phyloP scores from a whole-genome alignment of 2,797 vertebrate genomes.

The Anisognathus igniventris region DNA sequence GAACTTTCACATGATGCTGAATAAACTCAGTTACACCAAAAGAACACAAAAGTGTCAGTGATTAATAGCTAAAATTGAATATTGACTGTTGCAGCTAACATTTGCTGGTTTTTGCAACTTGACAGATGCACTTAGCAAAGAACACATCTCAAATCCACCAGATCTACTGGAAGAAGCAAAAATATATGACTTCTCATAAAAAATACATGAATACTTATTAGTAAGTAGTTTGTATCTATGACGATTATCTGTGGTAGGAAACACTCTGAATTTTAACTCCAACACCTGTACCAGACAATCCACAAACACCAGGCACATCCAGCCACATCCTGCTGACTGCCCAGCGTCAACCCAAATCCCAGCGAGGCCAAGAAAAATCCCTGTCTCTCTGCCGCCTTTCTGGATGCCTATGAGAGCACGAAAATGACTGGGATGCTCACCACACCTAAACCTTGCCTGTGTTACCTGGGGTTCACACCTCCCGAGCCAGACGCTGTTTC shows the following conservation, averaged over 20 bases:
- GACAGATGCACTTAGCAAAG: background rate
- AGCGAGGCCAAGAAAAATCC: no score
- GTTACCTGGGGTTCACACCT: fast-evolving
- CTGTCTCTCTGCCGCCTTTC: no score
- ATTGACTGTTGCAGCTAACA: background rate
- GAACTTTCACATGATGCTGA: background rate
- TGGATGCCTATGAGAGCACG: fast-evolving
- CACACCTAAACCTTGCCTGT: fast-evolving
- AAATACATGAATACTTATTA: background rate
- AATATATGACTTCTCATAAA: background rate
- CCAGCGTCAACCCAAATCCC: background rate
- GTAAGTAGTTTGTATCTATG: background rate
- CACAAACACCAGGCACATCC: background rate
- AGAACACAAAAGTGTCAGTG: fast-evolving
- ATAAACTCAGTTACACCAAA: background rate
- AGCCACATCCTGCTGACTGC: background rate
- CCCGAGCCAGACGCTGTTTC: background rate
- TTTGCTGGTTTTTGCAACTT: background rate
- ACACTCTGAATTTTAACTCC: background rate
- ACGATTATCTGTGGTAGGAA: background rate
- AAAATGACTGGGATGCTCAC: fast-evolving
- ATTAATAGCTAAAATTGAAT: background rate
- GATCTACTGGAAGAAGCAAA: background rate
- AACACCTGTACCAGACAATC: background rate
- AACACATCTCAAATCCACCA: background rate